Percentiles rank a stretch among this genome's conserved stretches.
These are phyloP conservation scores for Podarcis siculus DNA, from an alignment of 2,797 vertebrate genomes.

Conservation along the genomic window DNA sequence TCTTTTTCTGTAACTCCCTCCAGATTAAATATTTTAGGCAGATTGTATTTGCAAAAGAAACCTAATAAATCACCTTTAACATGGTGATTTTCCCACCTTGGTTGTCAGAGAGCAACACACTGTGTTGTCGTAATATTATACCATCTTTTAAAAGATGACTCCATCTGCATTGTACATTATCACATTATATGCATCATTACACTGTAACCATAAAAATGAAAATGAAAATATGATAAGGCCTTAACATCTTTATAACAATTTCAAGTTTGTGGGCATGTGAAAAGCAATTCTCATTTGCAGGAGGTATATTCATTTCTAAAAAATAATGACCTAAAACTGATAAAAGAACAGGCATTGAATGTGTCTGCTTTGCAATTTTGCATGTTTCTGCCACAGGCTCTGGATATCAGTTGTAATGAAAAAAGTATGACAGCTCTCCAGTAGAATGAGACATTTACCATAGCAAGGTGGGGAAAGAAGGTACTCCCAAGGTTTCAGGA, in stretches of 20 bases:
- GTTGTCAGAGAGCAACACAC: slow-evolving; percentile 33
- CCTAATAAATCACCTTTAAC: slow-evolving; percentile 56
- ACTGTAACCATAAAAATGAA: slow-evolving; percentile 57
- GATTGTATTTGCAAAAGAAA: slow-evolving; percentile 43
- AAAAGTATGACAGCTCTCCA: not conserved
- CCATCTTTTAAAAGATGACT: slow-evolving; percentile 56
- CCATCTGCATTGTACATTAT: slow-evolving; percentile 47
- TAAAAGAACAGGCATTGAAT: slow-evolving; percentile 15
- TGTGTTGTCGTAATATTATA: slow-evolving; percentile 44
- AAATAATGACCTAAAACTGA: not conserved
- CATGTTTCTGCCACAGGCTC: not conserved
- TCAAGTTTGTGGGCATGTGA: slow-evolving; percentile 49
- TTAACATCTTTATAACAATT: slow-evolving; percentile 54
- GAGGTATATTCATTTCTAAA: not conserved
- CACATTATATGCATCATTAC: slow-evolving; percentile 62
- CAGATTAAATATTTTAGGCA: slow-evolving; percentile 34
- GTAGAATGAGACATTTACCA: not conserved
- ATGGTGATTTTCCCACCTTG: slow-evolving; percentile 52
- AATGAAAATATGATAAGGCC: slow-evolving; percentile 54
- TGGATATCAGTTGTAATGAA: not conserved
- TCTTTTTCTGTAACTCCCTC: slow-evolving; percentile 33
- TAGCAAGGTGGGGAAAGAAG: not conserved
- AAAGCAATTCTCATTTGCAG: slow-evolving; percentile 43
- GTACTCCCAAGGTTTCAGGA: not conserved
- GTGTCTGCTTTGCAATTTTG: not conserved